A percentile compares a stretch with the other conserved stretches of the same genome.
Evolutionary conservation across 2,797 vertebrate species (phyloP).

Genomic region (Catharus ustulatus): DNA sequence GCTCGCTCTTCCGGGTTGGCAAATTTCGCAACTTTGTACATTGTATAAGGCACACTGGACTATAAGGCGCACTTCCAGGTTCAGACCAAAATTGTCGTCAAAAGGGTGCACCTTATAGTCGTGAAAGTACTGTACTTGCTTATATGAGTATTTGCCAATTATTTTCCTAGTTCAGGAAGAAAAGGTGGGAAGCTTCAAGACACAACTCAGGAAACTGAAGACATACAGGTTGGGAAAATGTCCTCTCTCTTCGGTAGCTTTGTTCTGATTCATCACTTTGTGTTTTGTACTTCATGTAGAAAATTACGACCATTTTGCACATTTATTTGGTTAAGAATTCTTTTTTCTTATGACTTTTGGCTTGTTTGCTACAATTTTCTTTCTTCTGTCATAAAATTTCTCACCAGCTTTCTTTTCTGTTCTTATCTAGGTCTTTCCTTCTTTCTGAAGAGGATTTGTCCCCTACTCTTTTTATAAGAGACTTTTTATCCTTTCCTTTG

Average conservation of each 20-base stretch:
- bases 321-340: neutral
- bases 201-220: neutral
- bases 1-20: too few relatives aligned
- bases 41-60: too few relatives aligned
- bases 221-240: neutral
- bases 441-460: conserved; percentile 1
- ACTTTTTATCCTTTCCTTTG: neutral
- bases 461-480: neutral
- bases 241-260: neutral
- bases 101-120: too few relatives aligned
- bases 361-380: neutral
- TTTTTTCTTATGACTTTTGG: neutral
- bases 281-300: neutral
- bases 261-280: neutral
- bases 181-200: neutral
- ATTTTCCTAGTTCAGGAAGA: neutral
- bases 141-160: neutral
- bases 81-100: too few relatives aligned
- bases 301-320: neutral
- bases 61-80: too few relatives aligned
- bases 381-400: neutral
- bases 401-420: neutral
- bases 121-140: neutral
- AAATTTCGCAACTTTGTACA: too few relatives aligned
- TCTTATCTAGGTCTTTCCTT: neutral